Evolutionary conservation across 2,888 invertebrate genomes (phyloP).

Genomic region (Morpho helenor): DNA sequence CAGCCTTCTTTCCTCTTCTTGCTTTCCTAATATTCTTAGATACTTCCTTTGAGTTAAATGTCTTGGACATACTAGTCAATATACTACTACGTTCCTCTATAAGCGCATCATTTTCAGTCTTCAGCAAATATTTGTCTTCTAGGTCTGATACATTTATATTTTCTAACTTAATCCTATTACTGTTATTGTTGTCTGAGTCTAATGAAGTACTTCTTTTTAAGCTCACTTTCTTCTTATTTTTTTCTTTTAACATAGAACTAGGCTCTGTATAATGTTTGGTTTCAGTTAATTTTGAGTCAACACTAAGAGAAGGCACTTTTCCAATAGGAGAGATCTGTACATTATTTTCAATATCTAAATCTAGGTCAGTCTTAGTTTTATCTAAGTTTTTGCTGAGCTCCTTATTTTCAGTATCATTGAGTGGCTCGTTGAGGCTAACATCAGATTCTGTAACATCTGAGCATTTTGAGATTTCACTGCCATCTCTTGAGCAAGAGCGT

Average conservation of each 20-base stretch:
- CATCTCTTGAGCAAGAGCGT: constrained; percentile 74
- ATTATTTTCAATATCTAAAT: constrained; percentile 77
- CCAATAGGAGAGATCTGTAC: constrained; percentile 75
- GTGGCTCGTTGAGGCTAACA: constrained; percentile 79
- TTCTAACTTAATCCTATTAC: constrained; percentile 72
- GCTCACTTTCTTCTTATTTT: constrained; percentile 67
- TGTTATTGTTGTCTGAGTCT: constrained; percentile 78
- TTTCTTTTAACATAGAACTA: constrained; percentile 57
- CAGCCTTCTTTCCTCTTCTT: constrained; percentile 65
- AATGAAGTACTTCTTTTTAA: constrained; percentile 76
- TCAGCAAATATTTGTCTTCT: constrained; percentile 79
- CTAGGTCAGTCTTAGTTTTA: constrained; percentile 78
- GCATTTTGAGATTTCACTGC: constrained; percentile 80
- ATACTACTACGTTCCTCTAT: constrained; percentile 72
- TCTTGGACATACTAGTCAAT: constrained; percentile 76
- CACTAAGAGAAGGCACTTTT: constrained; percentile 74
- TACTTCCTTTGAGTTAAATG: constrained; percentile 72
- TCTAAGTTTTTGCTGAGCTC: constrained; percentile 76
- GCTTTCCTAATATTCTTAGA: constrained; percentile 72
- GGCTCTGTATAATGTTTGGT: constrained; percentile 55
- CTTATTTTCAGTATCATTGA: constrained; percentile 61
- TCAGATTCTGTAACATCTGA: constrained; percentile 82
- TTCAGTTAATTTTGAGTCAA: constrained; percentile 65
- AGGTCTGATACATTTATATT: constrained; percentile 72
- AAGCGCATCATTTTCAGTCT: constrained; percentile 80